A percentile compares a stretch with the other conserved stretches of the same genome.
These are phyloP conservation scores for Rhingia campestris DNA, from an alignment of 2,888 invertebrate species.

Conservation along the genomic window DNA sequence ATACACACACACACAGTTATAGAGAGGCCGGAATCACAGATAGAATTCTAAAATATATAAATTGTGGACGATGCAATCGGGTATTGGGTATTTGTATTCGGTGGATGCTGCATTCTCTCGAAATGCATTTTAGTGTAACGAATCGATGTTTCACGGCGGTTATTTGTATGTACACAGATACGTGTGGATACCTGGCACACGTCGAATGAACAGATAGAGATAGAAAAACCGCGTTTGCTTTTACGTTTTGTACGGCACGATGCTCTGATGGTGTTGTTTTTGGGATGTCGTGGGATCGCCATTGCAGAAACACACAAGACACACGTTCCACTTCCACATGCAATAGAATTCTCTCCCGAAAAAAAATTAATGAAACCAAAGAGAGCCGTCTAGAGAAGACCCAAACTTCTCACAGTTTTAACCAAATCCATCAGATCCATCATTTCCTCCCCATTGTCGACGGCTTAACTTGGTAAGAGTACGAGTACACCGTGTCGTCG, in stretches of 20 bases:
- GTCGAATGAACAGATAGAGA: not conserved
- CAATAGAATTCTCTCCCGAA: no score
- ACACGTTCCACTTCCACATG: slow-evolving; percentile 56
- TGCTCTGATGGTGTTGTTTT: slow-evolving; percentile 9
- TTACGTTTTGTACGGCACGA: no score
- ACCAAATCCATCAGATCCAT: slow-evolving; percentile 55
- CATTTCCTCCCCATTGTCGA: slow-evolving; percentile 24
- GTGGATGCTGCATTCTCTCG: slow-evolving; percentile 29
- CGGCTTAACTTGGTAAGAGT: slow-evolving; percentile 38
- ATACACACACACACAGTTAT: not conserved
- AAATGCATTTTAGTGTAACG: slow-evolving; percentile 65
- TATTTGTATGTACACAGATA: not conserved
- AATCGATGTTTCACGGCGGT: slow-evolving; percentile 51
- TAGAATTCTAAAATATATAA: slow-evolving; percentile 53
- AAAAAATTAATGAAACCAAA: not conserved
- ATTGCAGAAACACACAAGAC: slow-evolving; percentile 30
- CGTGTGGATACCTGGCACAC: slow-evolving; percentile 41
- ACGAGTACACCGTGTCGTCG: slow-evolving; percentile 21
- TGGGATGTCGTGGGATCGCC: slow-evolving; percentile 44
- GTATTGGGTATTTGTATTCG: slow-evolving; percentile 5
- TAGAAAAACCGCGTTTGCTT: no score
- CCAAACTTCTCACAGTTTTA: not conserved
- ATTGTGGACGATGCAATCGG: slow-evolving; percentile 43
- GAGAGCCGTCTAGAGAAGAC: not conserved
- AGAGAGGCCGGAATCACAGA: slow-evolving; percentile 24